phyloP scores from a whole-genome alignment of 2,797 vertebrate genomes.

The Aulostomus chinensis region DNA sequence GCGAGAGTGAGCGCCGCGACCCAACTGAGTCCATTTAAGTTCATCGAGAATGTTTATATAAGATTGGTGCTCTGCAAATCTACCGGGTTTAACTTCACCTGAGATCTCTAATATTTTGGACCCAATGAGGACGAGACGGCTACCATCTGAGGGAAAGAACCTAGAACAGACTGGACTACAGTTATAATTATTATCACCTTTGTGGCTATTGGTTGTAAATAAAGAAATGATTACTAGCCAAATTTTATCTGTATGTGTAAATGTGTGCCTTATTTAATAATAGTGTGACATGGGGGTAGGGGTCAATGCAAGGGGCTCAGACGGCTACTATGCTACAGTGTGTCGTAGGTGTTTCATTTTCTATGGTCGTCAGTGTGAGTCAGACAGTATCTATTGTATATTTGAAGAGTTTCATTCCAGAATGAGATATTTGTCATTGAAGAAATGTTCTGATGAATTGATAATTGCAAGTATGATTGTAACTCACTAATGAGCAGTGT shows the following conservation, averaged over 20 bases:
- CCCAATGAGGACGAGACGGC: slow-evolving; percentile 51
- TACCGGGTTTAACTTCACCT: no score
- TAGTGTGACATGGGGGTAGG: slow-evolving; percentile 74
- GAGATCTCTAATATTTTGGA: no score
- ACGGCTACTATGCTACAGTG: slow-evolving; percentile 69
- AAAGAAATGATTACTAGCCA: slow-evolving; percentile 87
- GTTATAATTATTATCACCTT: slow-evolving; percentile 76
- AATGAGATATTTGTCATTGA: slow-evolving; percentile 32
- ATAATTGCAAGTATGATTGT: slow-evolving; percentile 39
- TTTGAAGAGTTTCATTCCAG: slow-evolving; percentile 75
- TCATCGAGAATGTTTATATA: slow-evolving; percentile 45
- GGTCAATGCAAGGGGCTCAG: slow-evolving; percentile 66
- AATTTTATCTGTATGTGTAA: slow-evolving; percentile 88
- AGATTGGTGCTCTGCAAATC: slow-evolving; percentile 62
- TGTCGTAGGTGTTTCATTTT: slow-evolving; percentile 75
- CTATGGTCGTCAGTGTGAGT: slow-evolving; percentile 72
- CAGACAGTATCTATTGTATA: slow-evolving; percentile 72
- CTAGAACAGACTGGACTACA: slow-evolving; percentile 62
- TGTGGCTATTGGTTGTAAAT: slow-evolving; percentile 86
- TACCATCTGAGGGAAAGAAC: slow-evolving; percentile 45
- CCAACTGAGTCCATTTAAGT: slow-evolving; percentile 42
- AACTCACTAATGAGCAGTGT: slow-evolving; percentile 29
- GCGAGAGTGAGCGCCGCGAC: neutral
- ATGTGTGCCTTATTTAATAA: slow-evolving; percentile 91
- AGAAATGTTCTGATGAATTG: slow-evolving; percentile 14